A percentile compares a stretch with the other conserved stretches of the same genome.
These are phyloP conservation scores for Tenualosa ilisha DNA, from an alignment of 2,797 vertebrate species.

Conservation along the genomic window DNA sequence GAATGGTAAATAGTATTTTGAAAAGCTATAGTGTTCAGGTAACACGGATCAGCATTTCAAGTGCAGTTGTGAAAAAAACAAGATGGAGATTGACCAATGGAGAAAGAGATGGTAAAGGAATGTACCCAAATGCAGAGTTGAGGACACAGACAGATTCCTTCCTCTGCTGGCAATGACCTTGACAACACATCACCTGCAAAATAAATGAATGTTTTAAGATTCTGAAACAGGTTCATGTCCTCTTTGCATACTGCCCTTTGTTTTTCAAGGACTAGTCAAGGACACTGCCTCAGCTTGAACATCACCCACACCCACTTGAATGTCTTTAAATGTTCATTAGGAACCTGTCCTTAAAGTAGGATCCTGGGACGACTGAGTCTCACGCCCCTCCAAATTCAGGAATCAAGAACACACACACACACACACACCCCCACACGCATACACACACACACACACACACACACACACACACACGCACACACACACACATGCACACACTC, in stretches of 20 bases:
- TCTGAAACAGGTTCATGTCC: neutral
- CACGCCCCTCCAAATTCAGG: neutral
- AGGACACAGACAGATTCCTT: neutral
- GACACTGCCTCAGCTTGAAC: neutral
- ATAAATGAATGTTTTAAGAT: neutral
- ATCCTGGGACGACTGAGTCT: neutral
- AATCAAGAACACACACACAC: slow-evolving; percentile 17
- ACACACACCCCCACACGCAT: neutral
- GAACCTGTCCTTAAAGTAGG: neutral
- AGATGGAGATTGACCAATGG: too few species aligned
- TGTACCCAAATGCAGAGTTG: neutral
- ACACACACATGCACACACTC: slow-evolving; percentile 12
- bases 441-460: slow-evolving; percentile 11
- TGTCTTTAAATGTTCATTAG: slow-evolving; percentile 22
- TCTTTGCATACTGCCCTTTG: neutral
- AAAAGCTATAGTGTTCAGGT: neutral
- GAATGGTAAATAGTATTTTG: neutral
- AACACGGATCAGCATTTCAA: neutral
- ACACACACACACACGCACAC: slow-evolving; percentile 3
- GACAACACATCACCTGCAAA: neutral
- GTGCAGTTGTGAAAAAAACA: too few species aligned
- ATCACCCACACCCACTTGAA: neutral
- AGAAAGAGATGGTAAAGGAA: too few species aligned
- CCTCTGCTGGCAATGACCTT: neutral
- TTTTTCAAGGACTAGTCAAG: neutral